Conservation (phyloP, 2,888 invertebrate genomes). For the Cosmorhoe ocellata region DNA sequence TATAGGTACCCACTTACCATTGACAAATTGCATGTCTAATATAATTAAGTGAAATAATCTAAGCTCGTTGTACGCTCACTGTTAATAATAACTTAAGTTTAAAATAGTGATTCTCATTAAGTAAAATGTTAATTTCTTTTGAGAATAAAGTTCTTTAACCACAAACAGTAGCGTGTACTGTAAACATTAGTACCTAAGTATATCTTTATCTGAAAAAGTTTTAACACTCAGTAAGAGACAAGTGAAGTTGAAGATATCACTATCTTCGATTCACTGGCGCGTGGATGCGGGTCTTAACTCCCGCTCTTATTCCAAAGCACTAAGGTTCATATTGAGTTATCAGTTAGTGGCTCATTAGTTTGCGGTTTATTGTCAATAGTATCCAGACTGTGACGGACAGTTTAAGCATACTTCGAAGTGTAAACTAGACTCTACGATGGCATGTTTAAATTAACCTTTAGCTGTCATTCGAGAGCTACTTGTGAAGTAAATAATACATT, state of each 20-base stretch:
- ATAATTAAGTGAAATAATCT: too few species aligned
- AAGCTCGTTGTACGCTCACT: too few species aligned
- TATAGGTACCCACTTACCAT: too few species aligned
- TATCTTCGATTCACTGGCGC: slow-evolving; percentile 68
- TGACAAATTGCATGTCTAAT: too few species aligned
- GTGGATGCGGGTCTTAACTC: slow-evolving; percentile 65
- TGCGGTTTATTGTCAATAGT: slow-evolving; percentile 53
- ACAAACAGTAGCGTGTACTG: slow-evolving; percentile 10
- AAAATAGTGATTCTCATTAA: too few species aligned
- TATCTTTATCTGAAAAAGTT: slow-evolving; percentile 26
- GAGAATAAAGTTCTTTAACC: too few species aligned
- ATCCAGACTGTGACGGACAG: slow-evolving; percentile 73
- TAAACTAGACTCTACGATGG: slow-evolving; percentile 42
- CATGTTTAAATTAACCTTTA: slow-evolving; percentile 17
- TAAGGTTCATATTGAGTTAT: slow-evolving; percentile 37
- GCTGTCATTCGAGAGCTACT: background rate
- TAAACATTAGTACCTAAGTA: too few species aligned
- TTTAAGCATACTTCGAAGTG: slow-evolving; percentile 47
- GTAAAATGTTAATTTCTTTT: too few species aligned
- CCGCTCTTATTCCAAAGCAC: slow-evolving; percentile 25
- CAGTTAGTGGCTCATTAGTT: slow-evolving; percentile 33
- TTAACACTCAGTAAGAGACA: slow-evolving; percentile 51
- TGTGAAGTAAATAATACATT: too few species aligned
- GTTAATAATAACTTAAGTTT: too few species aligned
- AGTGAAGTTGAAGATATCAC: slow-evolving; percentile 66